Conservation (phyloP, 2,797 vertebrate genomes). For the Myotis daubentonii region DNA sequence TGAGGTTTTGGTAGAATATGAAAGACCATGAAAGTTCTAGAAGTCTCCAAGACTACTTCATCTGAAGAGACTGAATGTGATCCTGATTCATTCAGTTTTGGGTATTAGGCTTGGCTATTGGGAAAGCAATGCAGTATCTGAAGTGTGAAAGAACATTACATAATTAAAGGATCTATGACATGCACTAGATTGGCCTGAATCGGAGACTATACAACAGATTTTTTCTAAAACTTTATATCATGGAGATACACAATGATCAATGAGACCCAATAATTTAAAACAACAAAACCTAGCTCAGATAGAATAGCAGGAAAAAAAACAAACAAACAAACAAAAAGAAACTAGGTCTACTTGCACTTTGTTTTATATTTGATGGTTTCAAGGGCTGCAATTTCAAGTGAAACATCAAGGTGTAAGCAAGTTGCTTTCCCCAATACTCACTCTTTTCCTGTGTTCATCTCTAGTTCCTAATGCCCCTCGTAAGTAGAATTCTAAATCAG, state of each 20-base stretch:
- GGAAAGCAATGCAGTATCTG: not conserved
- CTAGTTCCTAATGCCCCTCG: not conserved
- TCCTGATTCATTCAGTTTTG: not conserved
- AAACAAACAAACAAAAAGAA: not conserved
- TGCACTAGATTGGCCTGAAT: not conserved
- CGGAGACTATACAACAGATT: not conserved
- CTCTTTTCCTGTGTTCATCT: not conserved
- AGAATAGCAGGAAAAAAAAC: not conserved
- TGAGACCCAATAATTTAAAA: conserved; percentile 10
- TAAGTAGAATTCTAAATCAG: not conserved
- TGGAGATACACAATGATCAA: not conserved
- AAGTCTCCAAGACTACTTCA: not conserved
- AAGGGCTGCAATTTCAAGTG: not conserved
- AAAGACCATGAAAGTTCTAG: not conserved
- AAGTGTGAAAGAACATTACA: not conserved
- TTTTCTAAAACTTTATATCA: conserved; percentile 5
- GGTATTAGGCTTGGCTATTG: not conserved
- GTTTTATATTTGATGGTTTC: not conserved
- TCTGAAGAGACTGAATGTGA: not conserved
- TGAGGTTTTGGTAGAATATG: not conserved
- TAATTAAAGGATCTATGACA: not conserved
- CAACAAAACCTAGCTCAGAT: conserved; percentile 25
- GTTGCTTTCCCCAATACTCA: not conserved
- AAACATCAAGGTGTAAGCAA: not conserved
- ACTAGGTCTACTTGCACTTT: not conserved